Percentiles rank a stretch among this genome's conserved stretches.
phyloP scores from a whole-genome alignment of 1,140 invertebrate species.

The Bombus breviceps region DNA sequence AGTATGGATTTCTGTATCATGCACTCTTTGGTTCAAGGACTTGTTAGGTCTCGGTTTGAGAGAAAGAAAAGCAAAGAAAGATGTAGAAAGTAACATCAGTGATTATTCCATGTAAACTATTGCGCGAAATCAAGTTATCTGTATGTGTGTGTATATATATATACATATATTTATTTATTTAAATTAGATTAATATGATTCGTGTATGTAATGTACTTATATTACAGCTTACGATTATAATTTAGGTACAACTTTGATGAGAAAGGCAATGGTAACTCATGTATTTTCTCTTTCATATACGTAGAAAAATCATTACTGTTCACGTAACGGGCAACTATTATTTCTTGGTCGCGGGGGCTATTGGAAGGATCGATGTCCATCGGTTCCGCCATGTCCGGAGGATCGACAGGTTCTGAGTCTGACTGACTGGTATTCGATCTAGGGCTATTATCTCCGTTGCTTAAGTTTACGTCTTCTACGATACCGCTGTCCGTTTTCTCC shows the following conservation, averaged over 20 bases:
- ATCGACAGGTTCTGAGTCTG: conserved; percentile 46
- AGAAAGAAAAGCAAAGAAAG: not conserved
- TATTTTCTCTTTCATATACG: conserved; percentile 83
- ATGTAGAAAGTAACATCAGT: not conserved
- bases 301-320: conserved; percentile 65
- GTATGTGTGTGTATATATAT: not conserved
- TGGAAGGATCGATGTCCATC: conserved; percentile 42
- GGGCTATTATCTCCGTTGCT: conserved; percentile 62
- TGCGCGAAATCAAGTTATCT: conserved; percentile 25
- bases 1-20: not conserved
- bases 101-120: conserved; percentile 12
- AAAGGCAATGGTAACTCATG: conserved; percentile 83
- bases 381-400: conserved; percentile 35
- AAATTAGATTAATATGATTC: conserved; percentile 50
- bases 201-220: conserved; percentile 42
- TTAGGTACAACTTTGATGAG: conserved; percentile 83
- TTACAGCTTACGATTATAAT: conserved; percentile 82
- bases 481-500: conserved; percentile 81
- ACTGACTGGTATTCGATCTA: conserved; percentile 47
- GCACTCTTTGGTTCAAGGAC: not conserved
- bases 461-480: conserved; percentile 58
- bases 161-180: conserved; percentile 52
- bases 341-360: not conserved
- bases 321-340: conserved; percentile 55
- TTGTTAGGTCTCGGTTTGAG: not conserved